phyloP scores from a whole-genome alignment of 92 coral and sea anemone genomes.

The Paragorgia papillata region DNA sequence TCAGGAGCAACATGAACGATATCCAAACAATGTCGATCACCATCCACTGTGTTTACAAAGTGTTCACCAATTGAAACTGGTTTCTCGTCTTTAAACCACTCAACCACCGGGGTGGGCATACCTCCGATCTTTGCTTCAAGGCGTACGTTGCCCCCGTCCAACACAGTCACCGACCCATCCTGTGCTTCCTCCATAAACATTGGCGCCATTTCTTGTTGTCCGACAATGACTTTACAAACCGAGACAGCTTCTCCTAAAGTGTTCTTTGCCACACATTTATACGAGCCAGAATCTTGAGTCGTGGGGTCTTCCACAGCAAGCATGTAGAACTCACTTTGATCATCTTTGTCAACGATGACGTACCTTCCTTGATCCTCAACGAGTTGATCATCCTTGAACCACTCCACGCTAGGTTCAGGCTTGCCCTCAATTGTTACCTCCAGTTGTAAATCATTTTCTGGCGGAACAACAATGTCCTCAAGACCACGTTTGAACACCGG shows the following conservation, averaged over 20 bases:
- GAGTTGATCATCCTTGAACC: conserved; percentile 71
- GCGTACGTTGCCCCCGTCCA: conserved; percentile 79
- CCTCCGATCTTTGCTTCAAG: conserved; percentile 85
- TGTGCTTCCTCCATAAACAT: conserved; percentile 48
- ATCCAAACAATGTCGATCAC: conserved; percentile 49
- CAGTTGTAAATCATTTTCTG: conserved; percentile 67
- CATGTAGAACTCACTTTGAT: conserved; percentile 45
- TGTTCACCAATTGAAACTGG: conserved; percentile 48
- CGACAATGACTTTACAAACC: conserved; percentile 5
- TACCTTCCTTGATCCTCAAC: conserved; percentile 39
- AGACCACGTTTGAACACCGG: conserved; percentile 66
- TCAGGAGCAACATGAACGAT: conserved; percentile 51
- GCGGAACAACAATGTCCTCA: conserved; percentile 62
- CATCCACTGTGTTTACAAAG: conserved; percentile 50
- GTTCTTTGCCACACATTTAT: conserved; percentile 49
- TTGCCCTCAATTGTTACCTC: conserved; percentile 74
- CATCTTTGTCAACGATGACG: conserved; percentile 41
- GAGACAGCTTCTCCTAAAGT: conserved; percentile 18
- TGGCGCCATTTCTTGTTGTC: conserved; percentile 10
- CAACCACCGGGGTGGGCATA: conserved; percentile 34
- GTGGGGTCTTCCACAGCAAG: conserved; percentile 55
- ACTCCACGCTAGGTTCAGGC: conserved; percentile 78
- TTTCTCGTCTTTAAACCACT: conserved; percentile 61
- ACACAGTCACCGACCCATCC: conserved; percentile 47
- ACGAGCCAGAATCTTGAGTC: conserved; percentile 58